A percentile compares a stretch with the other conserved stretches of the same genome.
phyloP scores from a whole-genome alignment of 1,140 invertebrate genomes.

The Chelonus insularis region DNA sequence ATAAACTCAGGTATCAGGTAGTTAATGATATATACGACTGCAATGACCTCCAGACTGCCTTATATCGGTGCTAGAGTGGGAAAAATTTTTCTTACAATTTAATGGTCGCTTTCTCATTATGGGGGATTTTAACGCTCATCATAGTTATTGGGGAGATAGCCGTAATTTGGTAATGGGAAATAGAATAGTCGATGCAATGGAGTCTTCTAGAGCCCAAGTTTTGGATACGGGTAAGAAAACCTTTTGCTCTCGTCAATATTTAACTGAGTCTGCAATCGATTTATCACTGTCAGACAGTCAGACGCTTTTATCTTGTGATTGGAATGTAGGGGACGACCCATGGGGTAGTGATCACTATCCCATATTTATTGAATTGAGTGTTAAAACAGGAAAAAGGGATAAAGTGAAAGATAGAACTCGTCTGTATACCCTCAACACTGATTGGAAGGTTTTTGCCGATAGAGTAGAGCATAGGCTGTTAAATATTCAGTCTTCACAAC shows the following conservation, averaged over 20 bases:
- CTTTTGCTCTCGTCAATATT: not conserved
- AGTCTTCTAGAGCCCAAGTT: slow-evolving; percentile 19
- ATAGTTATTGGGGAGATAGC: slow-evolving; percentile 22
- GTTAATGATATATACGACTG: slow-evolving; percentile 7
- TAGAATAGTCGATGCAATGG: slow-evolving; percentile 16
- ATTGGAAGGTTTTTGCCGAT: not conserved
- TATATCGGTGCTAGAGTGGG: slow-evolving; percentile 24
- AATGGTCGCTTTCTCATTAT: slow-evolving; percentile 14
- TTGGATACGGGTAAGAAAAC: slow-evolving; percentile 23
- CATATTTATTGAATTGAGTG: slow-evolving; percentile 21
- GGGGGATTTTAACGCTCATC: slow-evolving; percentile 33
- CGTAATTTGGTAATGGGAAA: slow-evolving; percentile 9
- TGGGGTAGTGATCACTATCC: slow-evolving; percentile 34
- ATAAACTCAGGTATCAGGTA: slow-evolving; percentile 22
- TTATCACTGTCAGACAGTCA: slow-evolving; percentile 19
- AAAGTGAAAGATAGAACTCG: not conserved
- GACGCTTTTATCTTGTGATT: slow-evolving; percentile 1
- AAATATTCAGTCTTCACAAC: not conserved
- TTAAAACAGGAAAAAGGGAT: not conserved
- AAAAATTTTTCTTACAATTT: slow-evolving; percentile 8
- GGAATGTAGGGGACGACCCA: slow-evolving; percentile 27
- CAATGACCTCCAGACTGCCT: slow-evolving; percentile 7
- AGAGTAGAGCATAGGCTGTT: not conserved
- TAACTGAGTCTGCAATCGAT: slow-evolving; percentile 24
- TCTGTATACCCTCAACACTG: not conserved